A percentile compares a stretch with the other conserved stretches of the same genome.
Evolutionary conservation across 2,888 invertebrate genomes (phyloP).

Genomic region (Oscheius sp.): DNA sequence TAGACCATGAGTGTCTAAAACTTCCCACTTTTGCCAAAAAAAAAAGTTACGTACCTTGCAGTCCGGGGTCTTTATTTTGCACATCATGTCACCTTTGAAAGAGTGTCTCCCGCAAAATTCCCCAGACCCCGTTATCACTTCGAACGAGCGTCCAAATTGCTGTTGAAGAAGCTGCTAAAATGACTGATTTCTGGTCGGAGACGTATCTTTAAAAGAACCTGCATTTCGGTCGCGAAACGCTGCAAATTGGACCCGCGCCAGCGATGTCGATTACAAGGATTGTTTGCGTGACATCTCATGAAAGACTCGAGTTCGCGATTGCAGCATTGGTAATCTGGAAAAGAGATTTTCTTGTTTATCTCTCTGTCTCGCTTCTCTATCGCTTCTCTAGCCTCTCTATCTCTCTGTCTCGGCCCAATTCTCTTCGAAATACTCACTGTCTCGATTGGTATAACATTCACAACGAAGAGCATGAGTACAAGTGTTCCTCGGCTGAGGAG

Average conservation of each 20-base stretch:
- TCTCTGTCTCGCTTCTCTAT: too few relatives aligned
- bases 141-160: constrained; percentile 20
- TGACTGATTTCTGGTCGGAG: neutral
- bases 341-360: too few relatives aligned
- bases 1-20: constrained; percentile 21
- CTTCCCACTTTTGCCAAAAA: neutral
- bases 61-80: constrained; percentile 27
- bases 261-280: constrained; percentile 6
- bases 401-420: too few relatives aligned
- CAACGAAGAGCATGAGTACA: constrained; percentile 15
- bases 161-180: constrained; percentile 18
- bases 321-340: constrained; percentile 12
- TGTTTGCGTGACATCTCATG: constrained; percentile 2
- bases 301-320: constrained; percentile 10
- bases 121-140: constrained; percentile 11
- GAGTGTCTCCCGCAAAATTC: constrained; percentile 24
- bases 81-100: constrained; percentile 32
- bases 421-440: neutral
- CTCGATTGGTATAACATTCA: constrained; percentile 5
- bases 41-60: constrained; percentile 8
- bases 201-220: neutral
- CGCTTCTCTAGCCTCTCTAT: too few relatives aligned
- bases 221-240: constrained; percentile 19
- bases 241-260: constrained; percentile 27
- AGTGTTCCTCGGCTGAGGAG: constrained; percentile 4